Conservation (phyloP, 2,113 vertebrate genomes). For the Apistogramma diplotaenia region DNA sequence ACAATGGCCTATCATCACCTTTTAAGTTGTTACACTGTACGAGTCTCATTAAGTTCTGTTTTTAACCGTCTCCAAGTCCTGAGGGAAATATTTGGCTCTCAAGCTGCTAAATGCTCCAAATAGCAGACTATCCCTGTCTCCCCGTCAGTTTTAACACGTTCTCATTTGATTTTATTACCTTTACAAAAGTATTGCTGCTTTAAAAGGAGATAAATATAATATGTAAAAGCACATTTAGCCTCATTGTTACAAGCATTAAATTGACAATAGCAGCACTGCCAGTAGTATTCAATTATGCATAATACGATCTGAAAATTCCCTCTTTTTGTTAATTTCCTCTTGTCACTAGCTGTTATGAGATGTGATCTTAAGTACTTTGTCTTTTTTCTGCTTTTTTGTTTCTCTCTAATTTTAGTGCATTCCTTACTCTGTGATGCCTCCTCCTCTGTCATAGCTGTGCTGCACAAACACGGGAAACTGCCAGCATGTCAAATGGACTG, state of each 20-base stretch:
- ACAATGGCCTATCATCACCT: background rate
- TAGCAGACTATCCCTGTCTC: background rate
- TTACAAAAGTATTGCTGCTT: background rate
- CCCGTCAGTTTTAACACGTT: background rate
- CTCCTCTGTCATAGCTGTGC: conserved; percentile 16
- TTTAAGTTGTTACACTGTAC: conserved; percentile 18
- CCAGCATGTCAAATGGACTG: conserved; percentile 39
- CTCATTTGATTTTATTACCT: background rate
- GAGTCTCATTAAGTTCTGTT: conserved; percentile 5
- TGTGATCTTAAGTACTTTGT: conserved; percentile 18
- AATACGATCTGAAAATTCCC: background rate
- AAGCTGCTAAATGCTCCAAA: conserved; percentile 18
- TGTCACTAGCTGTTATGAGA: background rate
- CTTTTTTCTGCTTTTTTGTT: background rate
- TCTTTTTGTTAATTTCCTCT: background rate
- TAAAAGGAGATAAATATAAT: background rate
- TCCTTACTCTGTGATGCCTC: conserved; percentile 21
- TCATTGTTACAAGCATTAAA: background rate
- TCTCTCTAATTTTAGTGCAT: conserved; percentile 24
- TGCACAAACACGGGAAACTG: conserved; percentile 34
- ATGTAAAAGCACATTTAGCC: background rate
- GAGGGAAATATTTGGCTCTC: conserved; percentile 23
- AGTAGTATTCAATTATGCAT: background rate
- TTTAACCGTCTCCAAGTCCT: background rate
- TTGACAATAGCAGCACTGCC: background rate